These are phyloP conservation scores for Piaya cayana DNA, from an alignment of 2,113 vertebrate species.

Conservation along the genomic window DNA sequence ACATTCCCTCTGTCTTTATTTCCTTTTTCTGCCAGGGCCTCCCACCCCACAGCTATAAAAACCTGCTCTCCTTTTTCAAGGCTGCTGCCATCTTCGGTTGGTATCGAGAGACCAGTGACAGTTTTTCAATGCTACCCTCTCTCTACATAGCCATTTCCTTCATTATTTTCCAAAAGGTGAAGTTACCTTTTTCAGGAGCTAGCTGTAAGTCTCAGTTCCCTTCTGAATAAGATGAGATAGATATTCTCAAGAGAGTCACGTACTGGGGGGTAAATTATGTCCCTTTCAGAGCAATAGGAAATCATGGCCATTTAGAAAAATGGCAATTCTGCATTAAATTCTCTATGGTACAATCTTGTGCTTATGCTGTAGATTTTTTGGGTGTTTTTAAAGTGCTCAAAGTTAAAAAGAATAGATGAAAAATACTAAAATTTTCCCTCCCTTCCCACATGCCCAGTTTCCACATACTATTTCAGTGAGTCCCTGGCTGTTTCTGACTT, in stretches of 20 bases:
- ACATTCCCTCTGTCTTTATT: rapidly evolving
- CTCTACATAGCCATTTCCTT: neutral
- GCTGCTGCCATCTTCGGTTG: neutral
- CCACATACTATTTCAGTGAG: neutral
- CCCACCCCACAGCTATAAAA: neutral
- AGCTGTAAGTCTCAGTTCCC: neutral
- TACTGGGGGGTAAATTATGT: neutral
- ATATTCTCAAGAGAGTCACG: neutral
- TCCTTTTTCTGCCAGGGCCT: neutral
- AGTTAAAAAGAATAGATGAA: neutral
- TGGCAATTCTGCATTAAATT: neutral
- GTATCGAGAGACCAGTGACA: neutral
- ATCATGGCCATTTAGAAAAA: neutral
- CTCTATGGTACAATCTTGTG: neutral
- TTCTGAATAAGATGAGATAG: neutral
- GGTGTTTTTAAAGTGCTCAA: neutral
- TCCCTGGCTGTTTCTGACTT: neutral
- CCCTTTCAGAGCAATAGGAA: neutral
- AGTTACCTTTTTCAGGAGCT: neutral
- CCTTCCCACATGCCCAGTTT: neutral
- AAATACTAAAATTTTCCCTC: neutral
- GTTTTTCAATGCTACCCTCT: neutral
- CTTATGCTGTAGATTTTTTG: neutral
- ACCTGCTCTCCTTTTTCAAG: neutral
- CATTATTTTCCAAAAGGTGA: neutral